These are phyloP conservation scores for Sipha maydis DNA, from an alignment of 2,888 invertebrate genomes.

Conservation along the genomic window DNA sequence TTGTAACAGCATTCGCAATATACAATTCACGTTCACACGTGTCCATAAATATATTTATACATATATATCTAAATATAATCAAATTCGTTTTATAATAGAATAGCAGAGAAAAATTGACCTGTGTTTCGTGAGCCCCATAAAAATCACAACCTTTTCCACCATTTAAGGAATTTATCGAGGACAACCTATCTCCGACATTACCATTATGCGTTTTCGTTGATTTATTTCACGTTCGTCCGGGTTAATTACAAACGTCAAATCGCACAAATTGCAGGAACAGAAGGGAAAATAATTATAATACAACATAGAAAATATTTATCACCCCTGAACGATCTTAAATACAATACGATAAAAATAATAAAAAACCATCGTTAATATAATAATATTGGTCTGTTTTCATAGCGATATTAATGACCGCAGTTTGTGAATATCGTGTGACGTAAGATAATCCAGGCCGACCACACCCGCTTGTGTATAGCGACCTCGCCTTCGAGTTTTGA, in stretches of 20 bases:
- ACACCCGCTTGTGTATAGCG: conserved; percentile 39
- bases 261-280: background rate
- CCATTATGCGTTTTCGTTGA: background rate
- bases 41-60: too few relatives aligned
- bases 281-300: background rate
- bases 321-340: background rate
- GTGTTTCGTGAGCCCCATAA: background rate
- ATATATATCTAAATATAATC: background rate
- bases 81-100: background rate
- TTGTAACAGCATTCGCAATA: too few relatives aligned
- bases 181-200: conserved; percentile 35
- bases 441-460: conserved; percentile 59
- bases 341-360: background rate
- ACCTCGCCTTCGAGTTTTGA: conserved; percentile 61
- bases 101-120: background rate
- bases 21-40: background rate
- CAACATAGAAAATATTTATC: background rate
- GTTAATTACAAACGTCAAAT: background rate
- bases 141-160: conserved; percentile 33
- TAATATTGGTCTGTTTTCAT: background rate
- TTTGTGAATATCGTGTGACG: conserved; percentile 45
- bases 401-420: conserved; percentile 39
- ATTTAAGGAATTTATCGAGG: conserved; percentile 40
- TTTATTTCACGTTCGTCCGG: background rate
- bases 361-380: background rate